Evolutionary conservation across 2,888 invertebrate species (phyloP).

Genomic region (Chymomyza caudatula): DNA sequence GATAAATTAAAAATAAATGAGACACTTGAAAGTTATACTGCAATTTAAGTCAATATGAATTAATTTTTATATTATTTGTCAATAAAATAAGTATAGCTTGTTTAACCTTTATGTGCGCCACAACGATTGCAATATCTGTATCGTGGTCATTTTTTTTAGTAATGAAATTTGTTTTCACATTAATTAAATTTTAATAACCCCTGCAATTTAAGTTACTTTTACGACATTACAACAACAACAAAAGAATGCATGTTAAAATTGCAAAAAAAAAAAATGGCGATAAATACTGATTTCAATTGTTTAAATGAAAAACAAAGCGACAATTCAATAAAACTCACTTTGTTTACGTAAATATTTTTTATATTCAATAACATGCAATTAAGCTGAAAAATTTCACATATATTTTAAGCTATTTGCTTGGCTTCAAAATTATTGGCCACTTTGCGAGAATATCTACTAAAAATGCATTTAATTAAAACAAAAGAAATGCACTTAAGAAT

Average conservation of each 20-base stretch:
- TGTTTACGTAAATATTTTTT: neutral
- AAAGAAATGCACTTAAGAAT: no score
- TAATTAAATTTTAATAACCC: slow-evolving; percentile 52
- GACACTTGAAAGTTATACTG: slow-evolving; percentile 22
- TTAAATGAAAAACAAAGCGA: neutral
- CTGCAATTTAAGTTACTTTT: slow-evolving; percentile 35
- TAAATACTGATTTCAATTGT: neutral
- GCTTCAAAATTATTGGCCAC: neutral
- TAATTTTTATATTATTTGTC: neutral
- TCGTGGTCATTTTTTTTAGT: neutral
- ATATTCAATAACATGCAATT: neutral
- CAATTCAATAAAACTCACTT: neutral
- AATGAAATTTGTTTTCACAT: slow-evolving; percentile 35
- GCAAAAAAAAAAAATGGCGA: neutral
- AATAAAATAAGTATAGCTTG: neutral
- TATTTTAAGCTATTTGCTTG: neutral
- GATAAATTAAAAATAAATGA: slow-evolving; percentile 1
- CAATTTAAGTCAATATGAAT: slow-evolving; percentile 16
- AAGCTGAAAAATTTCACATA: neutral
- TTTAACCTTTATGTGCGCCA: neutral
- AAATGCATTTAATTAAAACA: no score
- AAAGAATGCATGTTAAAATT: neutral
- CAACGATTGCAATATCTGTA: neutral
- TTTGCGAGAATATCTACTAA: no score
- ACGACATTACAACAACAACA: neutral